These are phyloP conservation scores for Ceuthmochares aereus DNA, from an alignment of 2,113 vertebrate species.

Conservation along the genomic window DNA sequence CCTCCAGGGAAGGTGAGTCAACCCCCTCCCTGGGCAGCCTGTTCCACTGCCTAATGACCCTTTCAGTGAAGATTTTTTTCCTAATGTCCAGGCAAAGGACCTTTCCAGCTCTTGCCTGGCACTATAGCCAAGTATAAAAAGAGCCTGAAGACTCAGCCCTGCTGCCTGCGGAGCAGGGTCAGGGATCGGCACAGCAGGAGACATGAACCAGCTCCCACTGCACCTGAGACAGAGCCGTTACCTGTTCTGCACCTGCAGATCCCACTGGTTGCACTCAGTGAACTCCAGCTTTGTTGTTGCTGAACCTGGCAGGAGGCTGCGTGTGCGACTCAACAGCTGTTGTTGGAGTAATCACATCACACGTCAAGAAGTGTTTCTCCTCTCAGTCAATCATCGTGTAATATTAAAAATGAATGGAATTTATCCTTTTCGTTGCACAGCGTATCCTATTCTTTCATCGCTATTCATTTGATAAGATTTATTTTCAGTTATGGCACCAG, in stretches of 20 bases:
- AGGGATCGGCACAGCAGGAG: background rate
- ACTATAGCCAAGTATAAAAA: fast-evolving
- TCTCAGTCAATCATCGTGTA: background rate
- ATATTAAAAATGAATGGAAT: constrained; percentile 27
- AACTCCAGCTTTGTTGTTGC: background rate
- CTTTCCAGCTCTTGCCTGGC: background rate
- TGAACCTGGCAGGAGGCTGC: background rate
- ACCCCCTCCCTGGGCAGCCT: too few species aligned
- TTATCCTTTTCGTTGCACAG: constrained; percentile 10
- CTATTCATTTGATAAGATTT: constrained; percentile 25
- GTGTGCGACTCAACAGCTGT: background rate
- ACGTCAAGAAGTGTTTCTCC: too few species aligned
- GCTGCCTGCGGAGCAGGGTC: background rate
- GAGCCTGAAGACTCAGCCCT: background rate
- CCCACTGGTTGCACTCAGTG: background rate
- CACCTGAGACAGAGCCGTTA: background rate
- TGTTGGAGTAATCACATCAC: background rate
- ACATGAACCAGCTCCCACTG: fast-evolving
- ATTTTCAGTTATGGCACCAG: constrained; percentile 28
- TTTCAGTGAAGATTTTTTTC: too few species aligned
- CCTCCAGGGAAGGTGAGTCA: too few species aligned
- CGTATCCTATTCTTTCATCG: constrained; percentile 18
- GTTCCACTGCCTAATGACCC: too few species aligned
- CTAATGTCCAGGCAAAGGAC: fast-evolving
- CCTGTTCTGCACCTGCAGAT: background rate